Base-by-base conservation (phyloP, 1,140 invertebrate genomes). In the Drosophila ananassae region DNA sequence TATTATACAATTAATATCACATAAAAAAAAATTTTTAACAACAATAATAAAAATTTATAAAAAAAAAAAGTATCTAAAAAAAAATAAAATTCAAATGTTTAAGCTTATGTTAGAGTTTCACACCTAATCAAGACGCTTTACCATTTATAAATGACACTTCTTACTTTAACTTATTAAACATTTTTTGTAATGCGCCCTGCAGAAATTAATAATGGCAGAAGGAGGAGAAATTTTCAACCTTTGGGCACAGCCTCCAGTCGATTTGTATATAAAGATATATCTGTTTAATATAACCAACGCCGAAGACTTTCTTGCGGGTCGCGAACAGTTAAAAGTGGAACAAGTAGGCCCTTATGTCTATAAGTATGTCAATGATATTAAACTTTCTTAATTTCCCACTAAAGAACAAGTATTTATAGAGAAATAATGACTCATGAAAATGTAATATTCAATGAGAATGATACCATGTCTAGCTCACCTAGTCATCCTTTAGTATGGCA, bases 261-360 rank as follows among this genome's bases (percentile, higher is more conserved):
- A 97, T 52, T 93, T 98, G 0, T 97, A 96, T 79, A 92, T 97
- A 30, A 96, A 96, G 90, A 95, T 98, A 2, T 98, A 95, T 84
- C 93, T 99, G 2, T 98, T 98, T 91, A 97, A 98, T 87, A 92
- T 98, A 0, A 98, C 96, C 4, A 98, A 98, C 92, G 94, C 94
- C 17, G 94, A 97, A 3, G 96, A 95, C 2, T 97, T 96, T 80
- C 92, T 97, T 77, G 92, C 93, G 2, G 95, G 96, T 0, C 92
- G 93, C 28, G 93, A 94, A 24, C 97, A 96, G 81, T 91, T 98
- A 1, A 94, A 93, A 56, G 93, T 98, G 3, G 90, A 95, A 79
- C 95, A 98, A 94, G 94, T 96, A 50, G 98, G 98, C 0, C 98
- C 98, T 0, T 98, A 98, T 91, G 96, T 97, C 6, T 99, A 98